Base-by-base conservation (phyloP, 2,113 vertebrate species). In the Nycticorax nycticorax region DNA sequence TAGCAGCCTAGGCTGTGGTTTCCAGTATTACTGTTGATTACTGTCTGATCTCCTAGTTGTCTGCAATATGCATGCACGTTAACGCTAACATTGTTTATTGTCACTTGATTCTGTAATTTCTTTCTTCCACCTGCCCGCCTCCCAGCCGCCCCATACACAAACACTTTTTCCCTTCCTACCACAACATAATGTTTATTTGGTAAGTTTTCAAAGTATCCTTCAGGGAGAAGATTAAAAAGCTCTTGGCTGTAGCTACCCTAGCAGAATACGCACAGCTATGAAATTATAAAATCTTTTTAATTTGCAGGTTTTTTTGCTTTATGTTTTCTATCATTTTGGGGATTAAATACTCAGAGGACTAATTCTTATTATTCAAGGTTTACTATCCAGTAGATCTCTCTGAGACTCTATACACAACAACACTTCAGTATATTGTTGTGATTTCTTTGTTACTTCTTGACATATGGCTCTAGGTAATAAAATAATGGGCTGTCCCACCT, bases 391-490 rank as follows among this genome's bases (percentile, higher is more conserved):
- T 26, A 81, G 30, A 10, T 92, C 59, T 72, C 50, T 72, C 35
- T 89, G 72, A 78, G 41, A 33, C 37, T 76, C 43, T 68, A 48
- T 37, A 88, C 11, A 37, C 32, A 90, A 87, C 26, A 76, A 20
- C 32, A 55, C 52, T 96, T 92, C 56, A 37, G 22, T 67, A 55
- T 37, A 69, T 72, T 93, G 59, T 88, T 87, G 79, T 86, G 88
- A 91, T 91, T 96, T 96, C 71, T 87, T 92, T 95, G 75, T 96
- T 88, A 96, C 78, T 73, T 20, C 79, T 97, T 93, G 92, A 94
- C 90, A 91, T 74, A 88, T 55, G 71, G 71, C 90, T 97, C 90
- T 89, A 95, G 89, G 91, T 97, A 94, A 96, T 96, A 96, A 97
- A 98, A 97, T 98, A 95, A 97, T 73, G 74, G 91, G 37, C 64